These are phyloP conservation scores for Chironomus tentans DNA, from an alignment of 2,888 invertebrate genomes.

Conservation along the genomic window DNA sequence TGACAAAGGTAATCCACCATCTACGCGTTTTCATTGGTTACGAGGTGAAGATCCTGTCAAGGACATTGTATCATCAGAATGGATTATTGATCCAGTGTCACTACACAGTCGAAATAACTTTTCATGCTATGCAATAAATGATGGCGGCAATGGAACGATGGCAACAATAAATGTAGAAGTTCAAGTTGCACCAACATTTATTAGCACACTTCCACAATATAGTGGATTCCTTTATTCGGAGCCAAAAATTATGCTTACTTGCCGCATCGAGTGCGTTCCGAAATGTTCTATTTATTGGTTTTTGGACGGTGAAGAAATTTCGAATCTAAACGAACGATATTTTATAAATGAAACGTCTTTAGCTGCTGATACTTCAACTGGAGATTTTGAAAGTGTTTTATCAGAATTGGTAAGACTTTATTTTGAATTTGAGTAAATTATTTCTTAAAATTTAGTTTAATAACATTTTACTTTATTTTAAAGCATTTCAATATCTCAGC, in stretches of 20 bases:
- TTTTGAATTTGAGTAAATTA: neutral
- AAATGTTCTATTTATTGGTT: conserved; percentile 77
- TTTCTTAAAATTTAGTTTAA: neutral
- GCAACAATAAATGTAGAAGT: conserved; percentile 62
- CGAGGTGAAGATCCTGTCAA: conserved; percentile 61
- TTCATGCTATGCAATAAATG: conserved; percentile 77
- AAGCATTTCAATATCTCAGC: conserved; percentile 78
- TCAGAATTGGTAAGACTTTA: conserved; percentile 62
- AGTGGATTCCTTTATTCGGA: conserved; percentile 71
- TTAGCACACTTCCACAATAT: conserved; percentile 71
- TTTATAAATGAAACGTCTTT: conserved; percentile 57
- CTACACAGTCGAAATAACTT: conserved; percentile 82
- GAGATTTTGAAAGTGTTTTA: conserved; percentile 80
- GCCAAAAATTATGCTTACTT: conserved; percentile 66
- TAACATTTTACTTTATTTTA: conserved; percentile 25
- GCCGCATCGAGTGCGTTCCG: conserved; percentile 84
- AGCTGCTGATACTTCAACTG: conserved; percentile 65
- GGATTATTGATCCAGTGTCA: conserved; percentile 74
- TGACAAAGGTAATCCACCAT: conserved; percentile 73
- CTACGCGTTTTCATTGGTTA: conserved; percentile 67
- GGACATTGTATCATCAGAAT: conserved; percentile 65
- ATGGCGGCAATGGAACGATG: conserved; percentile 67
- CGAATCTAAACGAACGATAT: conserved; percentile 53
- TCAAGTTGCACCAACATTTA: conserved; percentile 77
- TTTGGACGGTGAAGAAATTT: conserved; percentile 64